Base-by-base conservation (phyloP, 2,797 vertebrate genomes). In the Leptatherina wallacei region DNA sequence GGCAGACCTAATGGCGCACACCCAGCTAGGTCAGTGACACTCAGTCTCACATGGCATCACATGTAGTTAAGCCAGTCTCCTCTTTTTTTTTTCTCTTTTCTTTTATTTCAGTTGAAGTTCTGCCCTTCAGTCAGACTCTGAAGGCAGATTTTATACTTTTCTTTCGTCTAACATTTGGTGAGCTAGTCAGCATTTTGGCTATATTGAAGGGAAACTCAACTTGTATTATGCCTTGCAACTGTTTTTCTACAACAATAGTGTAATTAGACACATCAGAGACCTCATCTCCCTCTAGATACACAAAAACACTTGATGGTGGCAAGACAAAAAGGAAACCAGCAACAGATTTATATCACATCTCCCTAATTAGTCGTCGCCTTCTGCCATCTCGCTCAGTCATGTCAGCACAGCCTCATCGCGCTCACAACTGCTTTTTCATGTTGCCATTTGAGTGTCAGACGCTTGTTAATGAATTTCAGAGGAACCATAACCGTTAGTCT, bases 1-100 rank as follows among this genome's bases (percentile, higher is more conserved):
- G 89, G 92, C 96, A 81, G 96, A 97, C 94, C 95, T 97, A 58
- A 95, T 95, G 95, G 95, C 96, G 85, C 96, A 97, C 94, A 94
- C 96, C 90, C 96, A 95, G 86, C 91, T 97, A 94, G 97, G 97
- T 99, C 88, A 96, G 97, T 97, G 81, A 82, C 73, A 71, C 72
- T 65, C 47, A 16, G 72, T 42, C 61, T 77, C 59, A 68, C 75
- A 68, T 13, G 16, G 47, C 35, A 32, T 71, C 58, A 61, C 60
- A 32, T 65, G 10, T 54, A 33, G 10, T 49, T 22, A 63, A 12
- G 13, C 12, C 27, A 60, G 22, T 71, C 3, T 63, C 52, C 22
- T 67, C 11, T 55, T 9, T 14, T 13, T 16, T 42, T 42, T 42
- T 6, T 6, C 32, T 32, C 14, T 8, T n/a, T 3, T 47, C 20